phyloP scores from a whole-genome alignment of 2,113 vertebrate genomes.

The Formicarius rufipectus region DNA sequence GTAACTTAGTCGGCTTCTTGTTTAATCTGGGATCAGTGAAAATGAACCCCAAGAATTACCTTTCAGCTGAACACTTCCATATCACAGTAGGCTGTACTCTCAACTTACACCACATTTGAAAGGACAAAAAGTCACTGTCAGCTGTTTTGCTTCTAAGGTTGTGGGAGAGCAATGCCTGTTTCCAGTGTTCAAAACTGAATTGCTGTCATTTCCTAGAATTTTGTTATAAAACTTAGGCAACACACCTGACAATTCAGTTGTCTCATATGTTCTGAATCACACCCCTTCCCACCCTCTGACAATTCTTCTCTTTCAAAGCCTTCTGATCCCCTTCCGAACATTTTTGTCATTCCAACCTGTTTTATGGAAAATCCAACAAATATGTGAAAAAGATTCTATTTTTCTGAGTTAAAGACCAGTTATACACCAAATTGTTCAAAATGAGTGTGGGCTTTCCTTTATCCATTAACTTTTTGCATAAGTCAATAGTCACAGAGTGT shows the following conservation, averaged over 20 bases:
- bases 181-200: not conserved
- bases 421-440: not conserved
- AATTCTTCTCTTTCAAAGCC: not conserved
- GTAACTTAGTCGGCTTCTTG: not conserved
- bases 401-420: not conserved
- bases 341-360: not conserved
- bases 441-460: accelerated
- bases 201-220: not conserved
- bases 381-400: not conserved
- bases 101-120: not conserved
- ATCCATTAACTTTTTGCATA: not conserved
- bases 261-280: not conserved
- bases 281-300: not conserved
- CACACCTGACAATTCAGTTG: not conserved
- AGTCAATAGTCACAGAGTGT: not conserved
- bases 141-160: not conserved
- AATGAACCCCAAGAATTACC: not conserved
- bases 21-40: not conserved
- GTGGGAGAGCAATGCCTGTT: not conserved
- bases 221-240: not conserved
- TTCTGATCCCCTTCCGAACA: not conserved
- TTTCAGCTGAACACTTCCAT: not conserved
- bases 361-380: not conserved
- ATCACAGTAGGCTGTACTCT: not conserved
- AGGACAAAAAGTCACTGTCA: not conserved